Percentiles rank a stretch among this genome's conserved stretches.
Conservation (phyloP, 2,797 vertebrate genomes). For the Poeciliopsis gracilis region DNA sequence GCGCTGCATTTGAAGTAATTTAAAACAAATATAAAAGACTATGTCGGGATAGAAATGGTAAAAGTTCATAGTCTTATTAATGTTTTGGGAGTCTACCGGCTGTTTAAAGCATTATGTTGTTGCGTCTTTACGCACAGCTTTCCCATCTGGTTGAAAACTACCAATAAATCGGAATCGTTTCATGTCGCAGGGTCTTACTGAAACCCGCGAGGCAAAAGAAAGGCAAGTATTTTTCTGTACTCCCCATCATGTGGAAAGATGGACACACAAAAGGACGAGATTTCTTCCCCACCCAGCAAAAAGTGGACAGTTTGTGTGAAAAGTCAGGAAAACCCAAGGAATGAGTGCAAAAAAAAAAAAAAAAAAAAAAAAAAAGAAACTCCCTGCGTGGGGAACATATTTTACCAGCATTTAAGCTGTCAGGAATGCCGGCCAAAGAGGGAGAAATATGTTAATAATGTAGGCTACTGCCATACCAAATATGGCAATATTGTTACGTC, state of each 20-base stretch:
- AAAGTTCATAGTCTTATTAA: conserved; percentile 37
- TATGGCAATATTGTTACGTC: conserved; percentile 99
- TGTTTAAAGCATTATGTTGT: conserved; percentile 5
- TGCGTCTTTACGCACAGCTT: conserved; percentile 57
- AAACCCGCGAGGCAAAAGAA: conserved; percentile 58
- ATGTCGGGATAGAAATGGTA: conserved; percentile 10
- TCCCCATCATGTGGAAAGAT: conserved; percentile 79
- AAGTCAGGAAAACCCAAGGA: conserved; percentile 83
- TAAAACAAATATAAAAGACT: conserved; percentile 15
- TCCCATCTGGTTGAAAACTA: conserved; percentile 34
- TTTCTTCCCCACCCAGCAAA: conserved; percentile 40
- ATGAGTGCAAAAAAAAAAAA: conserved; percentile 84
- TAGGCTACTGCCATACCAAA: conserved; percentile 98
- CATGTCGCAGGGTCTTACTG: conserved; percentile 79
- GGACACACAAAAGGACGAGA: conserved; percentile 72
- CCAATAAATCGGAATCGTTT: conserved; percentile 63
- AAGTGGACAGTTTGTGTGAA: conserved; percentile 91
- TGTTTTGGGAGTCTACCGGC: conserved; percentile 31
- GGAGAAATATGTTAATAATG: conserved; percentile 98
- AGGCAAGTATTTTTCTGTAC: conserved; percentile 66
- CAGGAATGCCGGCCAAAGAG: conserved; percentile 93
- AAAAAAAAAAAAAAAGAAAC: conserved; percentile 72
- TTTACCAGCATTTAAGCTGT: conserved; percentile 96
- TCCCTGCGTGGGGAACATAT: conserved; percentile 93
- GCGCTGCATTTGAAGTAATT: conserved; percentile 45